A percentile compares a stretch with the other conserved stretches of the same genome.
These are phyloP conservation scores for Gadus macrocephalus DNA, from an alignment of 2,113 vertebrate genomes.

Conservation along the genomic window DNA sequence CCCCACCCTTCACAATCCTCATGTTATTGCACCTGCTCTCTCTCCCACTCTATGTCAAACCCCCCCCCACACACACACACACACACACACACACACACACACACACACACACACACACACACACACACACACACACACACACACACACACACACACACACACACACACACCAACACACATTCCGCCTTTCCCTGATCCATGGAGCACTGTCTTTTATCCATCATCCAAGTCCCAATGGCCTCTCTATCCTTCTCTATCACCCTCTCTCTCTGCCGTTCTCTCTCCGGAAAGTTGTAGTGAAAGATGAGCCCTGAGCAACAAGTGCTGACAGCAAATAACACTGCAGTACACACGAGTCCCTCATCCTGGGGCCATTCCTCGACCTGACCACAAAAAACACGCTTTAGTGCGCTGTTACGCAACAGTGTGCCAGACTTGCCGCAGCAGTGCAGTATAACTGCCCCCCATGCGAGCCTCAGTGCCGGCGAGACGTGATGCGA, in stretches of 20 bases:
- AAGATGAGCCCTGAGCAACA: conserved; percentile 6
- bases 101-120: too few species aligned
- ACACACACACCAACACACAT: too few species aligned
- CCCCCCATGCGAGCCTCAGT: not conserved
- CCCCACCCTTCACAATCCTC: conserved; percentile 11
- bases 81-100: too few species aligned
- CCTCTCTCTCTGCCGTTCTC: not conserved
- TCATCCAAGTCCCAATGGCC: conserved; percentile 20
- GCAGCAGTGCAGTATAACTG: not conserved
- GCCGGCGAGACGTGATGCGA: too few species aligned
- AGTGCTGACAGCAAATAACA: conserved; percentile 14
- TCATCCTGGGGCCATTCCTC: conserved; percentile 4
- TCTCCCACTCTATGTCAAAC: conserved; percentile 30
- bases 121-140: too few species aligned
- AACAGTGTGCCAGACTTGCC: not conserved
- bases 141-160: too few species aligned
- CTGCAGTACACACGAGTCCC: conserved; percentile 2
- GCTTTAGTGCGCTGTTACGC: conserved; percentile 7
- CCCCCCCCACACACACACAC: conserved; percentile 27
- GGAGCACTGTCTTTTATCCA: conserved; percentile 22
- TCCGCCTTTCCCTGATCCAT: conserved; percentile 1
- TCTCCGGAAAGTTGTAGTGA: conserved; percentile 9
- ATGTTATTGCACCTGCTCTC: conserved; percentile 68
- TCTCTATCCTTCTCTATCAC: not conserved
- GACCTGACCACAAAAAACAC: not conserved